phyloP scores from a whole-genome alignment of 1,140 invertebrate genomes.

The Drosophila willistoni region DNA sequence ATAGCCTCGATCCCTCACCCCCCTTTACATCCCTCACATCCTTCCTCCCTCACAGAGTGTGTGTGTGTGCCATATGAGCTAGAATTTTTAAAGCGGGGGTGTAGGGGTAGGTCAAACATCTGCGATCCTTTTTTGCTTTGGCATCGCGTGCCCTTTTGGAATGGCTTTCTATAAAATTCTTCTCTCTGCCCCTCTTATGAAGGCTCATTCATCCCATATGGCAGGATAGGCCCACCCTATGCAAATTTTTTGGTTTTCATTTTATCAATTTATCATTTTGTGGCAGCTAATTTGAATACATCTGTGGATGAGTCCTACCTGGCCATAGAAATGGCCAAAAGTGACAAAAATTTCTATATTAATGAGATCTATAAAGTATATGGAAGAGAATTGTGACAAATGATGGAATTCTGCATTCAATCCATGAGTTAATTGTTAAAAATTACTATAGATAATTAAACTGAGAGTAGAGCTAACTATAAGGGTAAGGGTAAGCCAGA shows the following conservation, averaged over 20 bases:
- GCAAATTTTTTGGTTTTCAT: constrained; percentile 53
- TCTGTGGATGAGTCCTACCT: constrained; percentile 26
- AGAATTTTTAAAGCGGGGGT: constrained; percentile 30
- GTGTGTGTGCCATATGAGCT: constrained; percentile 1
- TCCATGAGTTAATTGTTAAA: too few relatives aligned
- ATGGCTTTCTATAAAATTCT: constrained; percentile 7
- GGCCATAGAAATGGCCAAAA: constrained; percentile 34
- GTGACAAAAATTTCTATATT: constrained; percentile 43
- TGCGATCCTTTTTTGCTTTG: constrained; percentile 21
- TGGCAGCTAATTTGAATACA: constrained; percentile 62
- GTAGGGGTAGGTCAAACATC: constrained; percentile 12
- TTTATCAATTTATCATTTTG: constrained; percentile 63
- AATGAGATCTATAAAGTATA: not conserved
- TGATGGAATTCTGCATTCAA: not conserved
- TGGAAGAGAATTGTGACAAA: not conserved
- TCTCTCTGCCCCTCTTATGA: constrained; percentile 22
- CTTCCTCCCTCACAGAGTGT: not conserved
- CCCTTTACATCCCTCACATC: not conserved
- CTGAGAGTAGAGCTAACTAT: too few relatives aligned
- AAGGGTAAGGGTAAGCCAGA: too few relatives aligned
- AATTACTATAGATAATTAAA: too few relatives aligned
- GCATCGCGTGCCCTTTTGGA: constrained; percentile 35
- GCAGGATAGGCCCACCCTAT: constrained; percentile 50
- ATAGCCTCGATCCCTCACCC: constrained; percentile 20
- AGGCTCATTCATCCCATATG: constrained; percentile 65